Percentiles rank a stretch among this genome's conserved stretches.
Conservation (phyloP, 30 jellyfish, hydroid and myxozoan species). For the Haliclystus octoradiatus region DNA sequence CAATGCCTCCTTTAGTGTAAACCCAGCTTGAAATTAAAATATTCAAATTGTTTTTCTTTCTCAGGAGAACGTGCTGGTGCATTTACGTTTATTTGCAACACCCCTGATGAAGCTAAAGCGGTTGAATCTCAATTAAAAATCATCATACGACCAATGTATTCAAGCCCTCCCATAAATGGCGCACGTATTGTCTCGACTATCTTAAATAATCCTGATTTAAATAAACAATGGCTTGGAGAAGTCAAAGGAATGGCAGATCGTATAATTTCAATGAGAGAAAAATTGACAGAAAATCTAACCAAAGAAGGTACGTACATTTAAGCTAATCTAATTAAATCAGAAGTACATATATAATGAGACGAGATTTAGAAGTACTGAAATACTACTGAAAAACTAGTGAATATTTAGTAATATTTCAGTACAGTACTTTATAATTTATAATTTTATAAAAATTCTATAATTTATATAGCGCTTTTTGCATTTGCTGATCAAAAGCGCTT, state of each 20-base stretch:
- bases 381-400: no score
- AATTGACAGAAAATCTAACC: constrained; percentile 50
- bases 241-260: constrained; percentile 97
- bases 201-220: constrained; percentile 39
- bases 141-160: constrained; percentile 90
- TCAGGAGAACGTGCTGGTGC: constrained; percentile 98
- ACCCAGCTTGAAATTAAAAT: no score
- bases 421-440: no score
- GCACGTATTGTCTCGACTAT: constrained; percentile 82
- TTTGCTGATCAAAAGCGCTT: no score
- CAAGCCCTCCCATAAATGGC: constrained; percentile 98
- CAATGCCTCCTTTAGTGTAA: no score
- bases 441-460: no score
- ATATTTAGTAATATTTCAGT: no score
- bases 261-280: constrained; percentile 61
- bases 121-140: constrained; percentile 86
- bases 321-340: neutral
- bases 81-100: constrained; percentile 61
- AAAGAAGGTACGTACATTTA: constrained; percentile 42
- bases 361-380: no score
- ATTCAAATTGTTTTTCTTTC: neutral
- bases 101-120: constrained; percentile 82
- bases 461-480: no score
- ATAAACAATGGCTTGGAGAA: constrained; percentile 87
- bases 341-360: neutral